A percentile compares a stretch with the other conserved stretches of the same genome.
Conservation (phyloP, 2,888 invertebrate species). For the Trichogramma dendrolimi region DNA sequence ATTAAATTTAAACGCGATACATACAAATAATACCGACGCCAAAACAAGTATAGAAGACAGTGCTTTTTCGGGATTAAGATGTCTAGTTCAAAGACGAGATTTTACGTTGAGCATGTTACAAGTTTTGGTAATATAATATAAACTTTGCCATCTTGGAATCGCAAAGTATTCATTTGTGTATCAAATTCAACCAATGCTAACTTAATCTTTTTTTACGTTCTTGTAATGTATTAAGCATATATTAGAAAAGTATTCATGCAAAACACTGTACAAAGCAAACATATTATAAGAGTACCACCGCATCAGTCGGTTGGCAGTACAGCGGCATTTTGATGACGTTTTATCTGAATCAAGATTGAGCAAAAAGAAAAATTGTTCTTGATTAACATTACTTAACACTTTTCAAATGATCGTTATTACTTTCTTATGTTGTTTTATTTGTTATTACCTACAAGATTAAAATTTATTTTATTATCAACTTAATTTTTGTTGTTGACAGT, state of each 20-base stretch:
- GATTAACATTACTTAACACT: neutral
- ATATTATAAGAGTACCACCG: constrained; percentile 15
- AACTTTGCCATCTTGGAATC: no score
- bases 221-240: neutral
- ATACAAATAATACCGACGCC: no score
- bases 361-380: constrained; percentile 6
- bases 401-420: constrained; percentile 4
- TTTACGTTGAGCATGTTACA: no score
- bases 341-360: constrained; percentile 12
- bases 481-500: neutral
- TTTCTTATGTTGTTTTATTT: constrained; percentile 8
- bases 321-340: constrained; percentile 26
- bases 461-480: neutral
- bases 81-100: no score
- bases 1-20: no score
- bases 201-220: no score
- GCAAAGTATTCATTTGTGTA: no score
- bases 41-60: no score
- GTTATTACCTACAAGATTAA: neutral
- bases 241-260: constrained; percentile 10
- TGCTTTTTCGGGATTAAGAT: no score
- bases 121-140: no score
- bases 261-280: constrained; percentile 6
- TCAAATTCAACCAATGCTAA: no score
- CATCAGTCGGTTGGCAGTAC: constrained; percentile 28